Evolutionary conservation across 2,113 vertebrate species (phyloP), one percentile per base, ranked within the genome.

Genomic region (Apaloderma vittatum): DNA sequence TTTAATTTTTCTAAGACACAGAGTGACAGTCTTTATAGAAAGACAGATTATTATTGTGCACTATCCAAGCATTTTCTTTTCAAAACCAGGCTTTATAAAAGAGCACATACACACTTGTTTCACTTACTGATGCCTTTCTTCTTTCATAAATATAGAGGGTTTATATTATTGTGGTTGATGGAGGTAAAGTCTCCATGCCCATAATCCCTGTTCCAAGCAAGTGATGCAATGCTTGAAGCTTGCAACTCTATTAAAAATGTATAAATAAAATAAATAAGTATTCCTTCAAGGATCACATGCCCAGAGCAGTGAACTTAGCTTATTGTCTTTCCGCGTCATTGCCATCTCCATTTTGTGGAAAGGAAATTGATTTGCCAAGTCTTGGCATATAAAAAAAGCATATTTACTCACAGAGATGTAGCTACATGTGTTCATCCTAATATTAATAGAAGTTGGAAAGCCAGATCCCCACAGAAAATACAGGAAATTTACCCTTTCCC

Each of bases 1-100:
- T 91, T 91, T 88, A 91, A 92, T 96, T 93, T 96, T 93, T 95
- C 43, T 79, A 88, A 85, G 85, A 67, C 71, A 83, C 36, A 93
- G 40, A 82, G n/a, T 73, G 66, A 62, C 62, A 83, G 34, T 37
- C 81, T 74, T 77, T 88, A 83, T 58, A 88, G 63, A 86, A 93
- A 90, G 74, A 90, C 6, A 15, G n/a, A 92, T 92, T 43, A 92
- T 94, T 73, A 80, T 62, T 85, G 16, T 7, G 6, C 29, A 34
- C 5, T 18, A 46, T 66, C 23, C 20, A 55, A 76, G 23, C 43
- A 59, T 86, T 71, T 83, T 74, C n/a, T 83, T 81, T 78, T 90
- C 78, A 49, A 77, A 90, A 80, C 3, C 12, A 58, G 49, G 8
- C n/a, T 90, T 93, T 65, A 43, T 68, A 54, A 46, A 73, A 51